Evolutionary conservation across 1,140 invertebrate species (phyloP).

Genomic region (Euborellia annulipes): DNA sequence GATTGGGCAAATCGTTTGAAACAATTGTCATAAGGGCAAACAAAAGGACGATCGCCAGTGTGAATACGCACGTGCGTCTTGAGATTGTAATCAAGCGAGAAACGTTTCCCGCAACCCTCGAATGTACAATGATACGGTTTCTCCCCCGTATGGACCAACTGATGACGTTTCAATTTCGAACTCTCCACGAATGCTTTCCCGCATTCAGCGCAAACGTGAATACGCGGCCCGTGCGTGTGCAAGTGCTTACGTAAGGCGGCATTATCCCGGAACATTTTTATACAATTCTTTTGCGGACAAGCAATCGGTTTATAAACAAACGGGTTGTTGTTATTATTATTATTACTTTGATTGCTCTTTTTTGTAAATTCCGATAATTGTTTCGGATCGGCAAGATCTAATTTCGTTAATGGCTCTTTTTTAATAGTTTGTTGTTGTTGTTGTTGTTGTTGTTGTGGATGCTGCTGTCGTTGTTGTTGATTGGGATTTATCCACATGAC

Average conservation of each 20-base stretch:
- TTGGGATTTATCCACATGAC: neutral
- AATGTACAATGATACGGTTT: conserved; percentile 97
- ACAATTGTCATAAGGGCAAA: conserved; percentile 95
- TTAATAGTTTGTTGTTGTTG: too few species aligned
- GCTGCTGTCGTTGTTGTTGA: neutral
- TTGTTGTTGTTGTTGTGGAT: neutral
- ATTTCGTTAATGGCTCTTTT: too few species aligned
- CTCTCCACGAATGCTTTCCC: conserved; percentile 97
- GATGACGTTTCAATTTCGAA: conserved; percentile 89
- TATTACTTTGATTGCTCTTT: too few species aligned
- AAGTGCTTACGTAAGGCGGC: conserved; percentile 96
- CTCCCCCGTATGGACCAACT: conserved; percentile 87
- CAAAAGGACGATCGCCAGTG: conserved; percentile 91
- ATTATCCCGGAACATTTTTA: conserved; percentile 96
- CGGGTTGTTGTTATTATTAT: too few species aligned
- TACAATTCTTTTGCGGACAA: conserved; percentile 89
- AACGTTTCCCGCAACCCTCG: conserved; percentile 94
- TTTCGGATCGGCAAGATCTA: too few species aligned
- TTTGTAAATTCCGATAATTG: too few species aligned
- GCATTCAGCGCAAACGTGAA: conserved; percentile 95
- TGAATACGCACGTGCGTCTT: conserved; percentile 94
- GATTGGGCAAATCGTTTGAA: conserved; percentile 98
- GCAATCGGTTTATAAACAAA: conserved; percentile 64
- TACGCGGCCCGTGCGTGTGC: conserved; percentile 90
- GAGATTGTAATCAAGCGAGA: conserved; percentile 91